Base-by-base conservation (phyloP, 2,113 vertebrate genomes). In the Periophthalmodon schlosseri region DNA sequence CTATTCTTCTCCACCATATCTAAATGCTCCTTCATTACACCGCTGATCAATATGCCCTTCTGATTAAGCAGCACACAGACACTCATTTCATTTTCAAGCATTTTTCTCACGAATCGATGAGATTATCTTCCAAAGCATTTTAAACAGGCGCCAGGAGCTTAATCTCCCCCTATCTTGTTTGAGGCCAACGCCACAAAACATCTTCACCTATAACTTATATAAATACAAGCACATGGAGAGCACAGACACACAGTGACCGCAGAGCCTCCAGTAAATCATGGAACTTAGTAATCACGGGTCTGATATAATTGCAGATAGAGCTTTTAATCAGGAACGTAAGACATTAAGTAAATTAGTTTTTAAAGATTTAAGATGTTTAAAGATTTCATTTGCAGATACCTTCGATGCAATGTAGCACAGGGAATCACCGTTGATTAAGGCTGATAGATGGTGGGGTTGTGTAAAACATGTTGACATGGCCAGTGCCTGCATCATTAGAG, bases 11-110 rank as follows among this genome's bases (percentile, higher is more conserved):
- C 81, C 86, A 70, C 79, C 83, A 81, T 91, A 93, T 94, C 91
- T 91, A 86, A 92, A 94, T 87, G 87, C 88, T 89, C 86, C 89
- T 90, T 93, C 90, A 93, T 94, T 93, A 93, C 87, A 84, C 82
- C 82, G 86, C 84, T 89, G 93, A 94, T 96, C 94, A 95, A 95
- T 95, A 94, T 87, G 91, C 95, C 93, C 93, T 85, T 94, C 94
- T 95, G 95, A 96, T 95, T 94, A 96, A 96, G 95, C 94, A 91
- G 91, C 86, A 86, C 83, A 94, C 94, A 95, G 93, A 94, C 92
- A 94, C 94, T 93, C 93, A 94, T 96, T 97, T 98, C 93, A 96
- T 97, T 96, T 98, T 95, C 95, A 93, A 93, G 94, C 95, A 95
- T 97, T 96, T 96, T 91, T 57, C 89, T 20, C 63, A 93, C 94